These are phyloP conservation scores for Ditylenchus weischeri DNA, from an alignment of 2,888 invertebrate genomes.

Conservation along the genomic window DNA sequence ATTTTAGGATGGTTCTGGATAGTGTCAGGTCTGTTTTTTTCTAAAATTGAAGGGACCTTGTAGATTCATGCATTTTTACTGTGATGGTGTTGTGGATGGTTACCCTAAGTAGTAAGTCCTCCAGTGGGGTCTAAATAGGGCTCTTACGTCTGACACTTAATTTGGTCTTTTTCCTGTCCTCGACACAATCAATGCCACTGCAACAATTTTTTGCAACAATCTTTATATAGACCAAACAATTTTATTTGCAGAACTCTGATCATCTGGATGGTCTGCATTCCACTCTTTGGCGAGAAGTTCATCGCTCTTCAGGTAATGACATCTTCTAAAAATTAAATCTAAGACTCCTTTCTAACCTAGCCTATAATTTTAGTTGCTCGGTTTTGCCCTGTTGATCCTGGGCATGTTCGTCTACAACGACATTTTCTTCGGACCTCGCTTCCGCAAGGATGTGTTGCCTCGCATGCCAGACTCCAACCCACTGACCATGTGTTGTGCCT, in stretches of 20 bases:
- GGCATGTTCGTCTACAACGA: slow-evolving; percentile 77
- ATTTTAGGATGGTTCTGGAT: slow-evolving; percentile 68
- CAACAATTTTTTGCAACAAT: too few species aligned
- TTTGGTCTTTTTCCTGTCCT: too few species aligned
- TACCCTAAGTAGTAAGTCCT: too few species aligned
- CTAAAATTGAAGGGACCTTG: too few species aligned
- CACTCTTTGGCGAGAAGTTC: slow-evolving; percentile 75
- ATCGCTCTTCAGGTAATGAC: slow-evolving; percentile 56
- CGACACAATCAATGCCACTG: too few species aligned
- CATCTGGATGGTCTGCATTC: slow-evolving; percentile 80
- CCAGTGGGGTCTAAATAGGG: too few species aligned
- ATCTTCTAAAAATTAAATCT: background rate
- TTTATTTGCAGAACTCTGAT: slow-evolving; percentile 69
- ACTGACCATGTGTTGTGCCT: slow-evolving; percentile 39
- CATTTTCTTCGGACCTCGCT: slow-evolving; percentile 54
- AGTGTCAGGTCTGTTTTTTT: slow-evolving; percentile 63
- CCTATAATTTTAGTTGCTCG: slow-evolving; percentile 62
- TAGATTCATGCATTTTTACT: too few species aligned
- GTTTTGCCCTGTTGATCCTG: slow-evolving; percentile 73
- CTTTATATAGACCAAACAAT: slow-evolving; percentile 35
- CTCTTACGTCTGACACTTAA: too few species aligned
- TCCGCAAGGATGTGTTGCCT: slow-evolving; percentile 45
- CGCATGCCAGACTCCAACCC: slow-evolving; percentile 27
- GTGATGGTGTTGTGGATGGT: too few species aligned
- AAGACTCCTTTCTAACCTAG: background rate